Evolutionary conservation across 2,113 vertebrate species (phyloP), one percentile per base, ranked within the genome.

Genomic region (Eubucco bourcierii): DNA sequence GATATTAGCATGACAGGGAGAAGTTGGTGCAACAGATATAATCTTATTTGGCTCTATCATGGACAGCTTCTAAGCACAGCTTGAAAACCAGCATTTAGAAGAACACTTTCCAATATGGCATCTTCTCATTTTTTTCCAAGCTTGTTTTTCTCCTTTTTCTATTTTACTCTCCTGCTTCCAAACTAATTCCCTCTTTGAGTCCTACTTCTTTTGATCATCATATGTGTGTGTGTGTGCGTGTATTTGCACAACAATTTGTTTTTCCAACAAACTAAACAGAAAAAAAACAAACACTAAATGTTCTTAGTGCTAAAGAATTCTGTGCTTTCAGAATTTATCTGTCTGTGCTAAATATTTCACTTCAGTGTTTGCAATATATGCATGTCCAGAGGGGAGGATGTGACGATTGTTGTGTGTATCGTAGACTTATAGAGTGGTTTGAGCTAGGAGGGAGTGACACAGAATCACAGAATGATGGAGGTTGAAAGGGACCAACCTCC

Each of bases 31-130:
- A 88, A 79, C 81, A 95, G 79, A 92, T 94, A 79, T 83, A 95
- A 96, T 97, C 87, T 92, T 94, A 95, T 93, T 95, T 95, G 95
- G 80, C 94, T 94, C 28, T 79, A 71, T 90, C 68, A 94, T 94
- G 87, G 85, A 95, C 81, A 97, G 90, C 87, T 97, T 97, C 86
- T 96, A 97, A 97, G 94, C 90, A 96, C 5, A 46, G 91, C 77
- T 95, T 96, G 74, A 90, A 92, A 97, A 96, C 71, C 60, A 84
- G 46, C 93, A 67, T 92, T 95, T 92, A 91, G 86, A 96, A 95
- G 61, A 97, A 91, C 58, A 25, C 56, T 96, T 96, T 97, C 87
- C 82, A 96, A 67, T 92, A 95, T 77, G 76, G 41, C 47, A 93
- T 95, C 46, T 90, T 75, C 53, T 13, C 19, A 29, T 66, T 81